Conservation (phyloP, 1,140 invertebrate genomes). For the Argopecten irradians region DNA sequence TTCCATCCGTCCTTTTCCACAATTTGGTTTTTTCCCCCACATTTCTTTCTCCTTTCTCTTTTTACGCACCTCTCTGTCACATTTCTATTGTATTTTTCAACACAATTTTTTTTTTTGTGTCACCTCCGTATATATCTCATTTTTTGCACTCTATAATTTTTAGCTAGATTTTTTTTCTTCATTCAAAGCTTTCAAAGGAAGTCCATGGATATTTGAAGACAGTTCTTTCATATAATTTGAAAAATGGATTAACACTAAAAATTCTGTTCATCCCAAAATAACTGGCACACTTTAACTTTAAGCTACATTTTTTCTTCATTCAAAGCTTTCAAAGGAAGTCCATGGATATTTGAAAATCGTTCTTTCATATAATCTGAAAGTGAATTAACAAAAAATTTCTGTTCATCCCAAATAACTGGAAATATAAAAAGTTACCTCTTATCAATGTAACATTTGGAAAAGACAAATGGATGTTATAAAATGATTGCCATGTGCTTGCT, state of each 20-base stretch:
- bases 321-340: neutral
- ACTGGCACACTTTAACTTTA: no score
- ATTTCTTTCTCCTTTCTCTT: neutral
- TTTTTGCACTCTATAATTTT: neutral
- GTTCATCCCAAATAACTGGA: no score
- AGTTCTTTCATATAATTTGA: neutral
- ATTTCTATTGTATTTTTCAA: neutral
- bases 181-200: neutral
- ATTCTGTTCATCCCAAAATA: no score
- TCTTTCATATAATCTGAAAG: neutral
- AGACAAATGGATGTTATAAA: neutral
- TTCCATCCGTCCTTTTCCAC: neutral
- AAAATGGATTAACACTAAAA: no score
- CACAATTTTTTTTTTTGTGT: neutral
- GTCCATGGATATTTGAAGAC: neutral
- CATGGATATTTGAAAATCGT: neutral
- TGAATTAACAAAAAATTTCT: neutral
- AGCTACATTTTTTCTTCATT: no score
- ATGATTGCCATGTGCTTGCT: neutral
- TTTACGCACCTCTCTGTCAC: neutral
- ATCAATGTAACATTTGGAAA: no score
- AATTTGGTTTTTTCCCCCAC: neutral
- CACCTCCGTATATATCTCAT: neutral
- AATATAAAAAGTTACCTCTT: no score
- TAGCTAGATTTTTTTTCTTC: neutral